Evolutionary conservation across 2,888 invertebrate genomes (phyloP).

Genomic region (Ariolimax columbianus): DNA sequence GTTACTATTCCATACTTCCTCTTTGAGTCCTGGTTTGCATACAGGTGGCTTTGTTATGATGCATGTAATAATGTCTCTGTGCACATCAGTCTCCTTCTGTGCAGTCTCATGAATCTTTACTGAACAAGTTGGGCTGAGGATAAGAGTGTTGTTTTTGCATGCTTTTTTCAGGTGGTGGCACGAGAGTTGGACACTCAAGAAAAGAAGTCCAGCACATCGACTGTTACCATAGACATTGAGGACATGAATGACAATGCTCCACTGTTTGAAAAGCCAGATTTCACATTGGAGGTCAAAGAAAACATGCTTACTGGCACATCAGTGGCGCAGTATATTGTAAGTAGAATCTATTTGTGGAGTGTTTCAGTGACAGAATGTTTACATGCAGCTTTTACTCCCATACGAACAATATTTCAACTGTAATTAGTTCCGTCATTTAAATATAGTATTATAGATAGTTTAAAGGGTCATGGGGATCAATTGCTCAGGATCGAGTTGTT

Average conservation of each 20-base stretch:
- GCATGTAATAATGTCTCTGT: too few species aligned
- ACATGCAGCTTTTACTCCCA: neutral
- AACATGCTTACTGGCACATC: slow-evolving; percentile 82
- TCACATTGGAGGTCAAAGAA: slow-evolving; percentile 87
- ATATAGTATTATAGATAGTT: too few species aligned
- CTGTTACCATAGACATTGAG: slow-evolving; percentile 67
- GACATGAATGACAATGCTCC: slow-evolving; percentile 81
- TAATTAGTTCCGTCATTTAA: neutral
- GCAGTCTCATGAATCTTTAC: too few species aligned
- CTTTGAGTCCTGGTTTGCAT: too few species aligned
- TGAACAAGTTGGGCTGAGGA: too few species aligned
- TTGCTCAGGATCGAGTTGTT: too few species aligned
- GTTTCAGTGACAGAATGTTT: neutral
- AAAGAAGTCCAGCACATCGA: slow-evolving; percentile 63
- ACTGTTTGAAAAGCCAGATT: slow-evolving; percentile 85
- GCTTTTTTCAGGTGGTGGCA: slow-evolving; percentile 80
- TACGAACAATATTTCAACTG: neutral
- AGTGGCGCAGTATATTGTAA: slow-evolving; percentile 54
- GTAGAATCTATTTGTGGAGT: neutral
- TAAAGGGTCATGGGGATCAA: too few species aligned
- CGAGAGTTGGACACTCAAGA: slow-evolving; percentile 69
- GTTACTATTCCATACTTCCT: too few species aligned
- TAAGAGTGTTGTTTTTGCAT: too few species aligned
- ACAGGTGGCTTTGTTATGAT: too few species aligned
- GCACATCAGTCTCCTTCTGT: too few species aligned